Percentiles rank a stretch among this genome's conserved stretches.
Evolutionary conservation across 2,888 invertebrate genomes (phyloP).

Genomic region (Dasysyrphus albostriatus): DNA sequence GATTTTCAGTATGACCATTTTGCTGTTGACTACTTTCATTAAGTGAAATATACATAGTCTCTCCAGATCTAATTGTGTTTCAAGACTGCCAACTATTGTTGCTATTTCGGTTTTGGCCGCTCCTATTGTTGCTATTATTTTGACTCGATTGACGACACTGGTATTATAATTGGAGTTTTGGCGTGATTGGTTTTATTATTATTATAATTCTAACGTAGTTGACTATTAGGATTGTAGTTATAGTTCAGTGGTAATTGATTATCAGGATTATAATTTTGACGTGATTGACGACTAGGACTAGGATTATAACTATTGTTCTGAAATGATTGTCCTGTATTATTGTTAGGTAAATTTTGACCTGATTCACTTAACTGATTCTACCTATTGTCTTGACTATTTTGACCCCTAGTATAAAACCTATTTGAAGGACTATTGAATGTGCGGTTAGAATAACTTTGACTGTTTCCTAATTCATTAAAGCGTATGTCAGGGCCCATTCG

Average conservation of each 20-base stretch:
- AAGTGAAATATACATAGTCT: neutral
- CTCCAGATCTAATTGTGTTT: neutral
- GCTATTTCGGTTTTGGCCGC: neutral
- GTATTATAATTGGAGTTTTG: neutral
- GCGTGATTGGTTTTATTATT: neutral
- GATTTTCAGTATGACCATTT: neutral
- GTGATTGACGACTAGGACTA: neutral
- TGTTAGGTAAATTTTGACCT: neutral
- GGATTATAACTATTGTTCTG: neutral
- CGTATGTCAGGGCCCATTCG: no score
- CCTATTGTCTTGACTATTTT: neutral
- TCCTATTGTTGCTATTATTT: neutral
- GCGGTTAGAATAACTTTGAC: neutral
- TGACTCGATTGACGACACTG: neutral
- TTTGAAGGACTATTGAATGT: neutral
- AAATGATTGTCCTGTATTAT: neutral
- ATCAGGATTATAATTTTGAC: neutral
- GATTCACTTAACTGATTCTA: neutral
- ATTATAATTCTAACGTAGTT: neutral
- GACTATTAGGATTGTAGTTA: neutral
- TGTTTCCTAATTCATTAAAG: neutral
- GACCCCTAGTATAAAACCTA: conserved; percentile 8
- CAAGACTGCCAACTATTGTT: neutral
- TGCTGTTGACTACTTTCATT: neutral
- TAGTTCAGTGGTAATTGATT: neutral